Conservation (phyloP, 2,797 vertebrate genomes). For the Ciconia nigra region DNA sequence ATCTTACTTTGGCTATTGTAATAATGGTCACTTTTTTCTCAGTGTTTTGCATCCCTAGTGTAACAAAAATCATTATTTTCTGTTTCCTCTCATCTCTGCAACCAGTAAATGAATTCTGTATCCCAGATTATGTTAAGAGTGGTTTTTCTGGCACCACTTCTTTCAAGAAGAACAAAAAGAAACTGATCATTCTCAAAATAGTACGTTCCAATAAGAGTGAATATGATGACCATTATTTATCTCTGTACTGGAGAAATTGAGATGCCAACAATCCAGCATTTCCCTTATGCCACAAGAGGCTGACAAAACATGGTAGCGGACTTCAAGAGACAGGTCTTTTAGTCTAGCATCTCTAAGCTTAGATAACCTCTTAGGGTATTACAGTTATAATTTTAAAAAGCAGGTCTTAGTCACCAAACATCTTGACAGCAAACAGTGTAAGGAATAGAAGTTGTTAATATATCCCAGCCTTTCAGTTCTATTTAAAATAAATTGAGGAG, state of each 20-base stretch:
- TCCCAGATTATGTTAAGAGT: neutral
- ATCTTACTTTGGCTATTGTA: neutral
- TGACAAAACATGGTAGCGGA: neutral
- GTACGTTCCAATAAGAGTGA: neutral
- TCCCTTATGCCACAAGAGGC: neutral
- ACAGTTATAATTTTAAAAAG: neutral
- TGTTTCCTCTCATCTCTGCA: neutral
- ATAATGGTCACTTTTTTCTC: neutral
- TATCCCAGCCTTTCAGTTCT: neutral
- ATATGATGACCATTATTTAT: neutral
- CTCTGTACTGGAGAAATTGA: neutral
- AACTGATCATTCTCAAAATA: neutral
- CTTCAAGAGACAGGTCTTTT: neutral
- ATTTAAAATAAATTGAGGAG: neutral
- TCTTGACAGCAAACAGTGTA: neutral
- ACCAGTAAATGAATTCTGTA: neutral
- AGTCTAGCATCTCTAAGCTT: neutral
- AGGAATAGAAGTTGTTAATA: neutral
- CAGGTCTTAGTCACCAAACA: neutral
- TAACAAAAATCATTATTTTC: neutral
- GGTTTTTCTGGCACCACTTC: neutral
- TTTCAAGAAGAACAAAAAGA: neutral
- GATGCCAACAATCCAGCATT: neutral
- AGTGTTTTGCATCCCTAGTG: neutral
- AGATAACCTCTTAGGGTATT: neutral